Conservation (phyloP, 2,113 vertebrate genomes). For the Hypanus sabinus region DNA sequence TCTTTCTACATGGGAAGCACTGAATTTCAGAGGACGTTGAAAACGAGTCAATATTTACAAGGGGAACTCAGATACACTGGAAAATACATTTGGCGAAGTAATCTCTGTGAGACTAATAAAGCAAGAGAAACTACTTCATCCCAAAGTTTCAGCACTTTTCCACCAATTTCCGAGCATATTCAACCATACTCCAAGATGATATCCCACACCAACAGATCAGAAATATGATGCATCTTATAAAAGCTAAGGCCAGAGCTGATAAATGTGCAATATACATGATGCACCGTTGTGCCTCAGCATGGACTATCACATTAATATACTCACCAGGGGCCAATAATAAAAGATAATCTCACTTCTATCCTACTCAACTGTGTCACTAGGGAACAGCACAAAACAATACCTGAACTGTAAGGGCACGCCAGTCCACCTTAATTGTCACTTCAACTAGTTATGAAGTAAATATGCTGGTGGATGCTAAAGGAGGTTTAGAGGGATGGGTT, state of each 20-base stretch:
- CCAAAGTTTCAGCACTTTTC: not conserved
- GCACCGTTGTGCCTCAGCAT: not conserved
- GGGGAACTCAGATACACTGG: not conserved
- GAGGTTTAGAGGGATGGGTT: not conserved
- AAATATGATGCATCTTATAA: not conserved
- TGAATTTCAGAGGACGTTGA: not conserved
- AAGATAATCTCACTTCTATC: slow-evolving; percentile 19
- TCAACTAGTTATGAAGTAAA: slow-evolving; percentile 4
- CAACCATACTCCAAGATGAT: not conserved
- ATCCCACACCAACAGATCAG: slow-evolving; percentile 19
- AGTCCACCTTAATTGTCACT: slow-evolving; percentile 10
- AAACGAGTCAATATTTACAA: slow-evolving; percentile 21
- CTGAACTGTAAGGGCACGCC: slow-evolving; percentile 9
- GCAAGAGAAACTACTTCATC: not conserved
- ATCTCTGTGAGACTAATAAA: not conserved
- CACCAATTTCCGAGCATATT: not conserved
- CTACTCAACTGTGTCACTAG: not conserved
- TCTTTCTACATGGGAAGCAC: not conserved
- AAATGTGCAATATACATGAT: not conserved
- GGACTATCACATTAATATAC: not conserved
- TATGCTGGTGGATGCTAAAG: not conserved
- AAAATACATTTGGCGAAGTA: not conserved
- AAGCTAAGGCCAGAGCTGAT: not conserved
- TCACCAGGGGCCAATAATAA: slow-evolving; percentile 19
- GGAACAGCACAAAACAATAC: slow-evolving; percentile 24